Evolutionary conservation across 2,888 invertebrate genomes (phyloP).

Genomic region (Pardosa pseudoannulata): DNA sequence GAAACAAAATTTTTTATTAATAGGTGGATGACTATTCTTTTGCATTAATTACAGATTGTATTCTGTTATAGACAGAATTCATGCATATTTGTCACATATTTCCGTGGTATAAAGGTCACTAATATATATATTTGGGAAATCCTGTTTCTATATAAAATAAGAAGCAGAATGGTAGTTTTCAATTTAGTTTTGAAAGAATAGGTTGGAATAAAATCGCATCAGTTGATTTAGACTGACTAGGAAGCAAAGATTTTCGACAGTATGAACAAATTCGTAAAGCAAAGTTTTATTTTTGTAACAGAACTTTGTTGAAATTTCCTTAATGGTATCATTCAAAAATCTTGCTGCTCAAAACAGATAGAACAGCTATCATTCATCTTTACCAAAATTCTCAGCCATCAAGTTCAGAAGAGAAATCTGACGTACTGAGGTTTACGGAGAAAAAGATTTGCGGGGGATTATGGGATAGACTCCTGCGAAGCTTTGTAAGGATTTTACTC

Average conservation of each 20-base stretch:
- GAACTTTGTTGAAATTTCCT: slow-evolving; percentile 23
- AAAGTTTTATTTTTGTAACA: background rate
- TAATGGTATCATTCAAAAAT: slow-evolving; percentile 32
- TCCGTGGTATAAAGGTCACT: too few species aligned
- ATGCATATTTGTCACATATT: too few species aligned
- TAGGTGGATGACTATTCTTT: too few species aligned
- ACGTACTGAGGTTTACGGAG: background rate
- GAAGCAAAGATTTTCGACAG: background rate
- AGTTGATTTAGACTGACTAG: too few species aligned
- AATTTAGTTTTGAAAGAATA: too few species aligned
- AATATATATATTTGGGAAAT: too few species aligned
- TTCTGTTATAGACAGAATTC: too few species aligned
- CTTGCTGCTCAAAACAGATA: background rate
- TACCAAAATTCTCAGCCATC: background rate
- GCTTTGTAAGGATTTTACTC: slow-evolving; percentile 40
- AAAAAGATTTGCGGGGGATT: slow-evolving; percentile 59
- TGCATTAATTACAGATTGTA: too few species aligned
- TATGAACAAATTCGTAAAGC: background rate
- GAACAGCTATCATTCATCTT: background rate
- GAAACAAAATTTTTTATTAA: too few species aligned
- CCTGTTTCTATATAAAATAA: too few species aligned
- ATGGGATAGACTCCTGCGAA: slow-evolving; percentile 43
- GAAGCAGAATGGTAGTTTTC: too few species aligned
- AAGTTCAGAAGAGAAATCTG: slow-evolving; percentile 3
- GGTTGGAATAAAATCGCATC: too few species aligned